phyloP scores from a whole-genome alignment of 2,113 vertebrate species.

The Coracopsis vasa region DNA sequence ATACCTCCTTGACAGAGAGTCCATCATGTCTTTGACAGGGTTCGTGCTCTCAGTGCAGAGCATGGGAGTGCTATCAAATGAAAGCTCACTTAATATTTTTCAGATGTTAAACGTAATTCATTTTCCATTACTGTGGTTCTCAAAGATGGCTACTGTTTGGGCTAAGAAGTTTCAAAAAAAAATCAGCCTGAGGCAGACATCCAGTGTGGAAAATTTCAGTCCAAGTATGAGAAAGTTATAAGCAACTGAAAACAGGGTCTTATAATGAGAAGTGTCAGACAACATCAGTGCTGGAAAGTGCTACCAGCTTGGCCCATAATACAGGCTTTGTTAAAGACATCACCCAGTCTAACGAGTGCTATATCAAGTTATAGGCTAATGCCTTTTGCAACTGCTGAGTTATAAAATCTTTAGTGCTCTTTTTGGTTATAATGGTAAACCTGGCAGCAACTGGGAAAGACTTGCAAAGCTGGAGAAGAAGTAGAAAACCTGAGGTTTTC shows the following conservation, averaged over 20 bases:
- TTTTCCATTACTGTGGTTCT: conserved; percentile 6
- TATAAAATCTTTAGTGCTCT: conserved; percentile 24
- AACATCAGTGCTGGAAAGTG: conserved; percentile 20
- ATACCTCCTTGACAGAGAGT: neutral
- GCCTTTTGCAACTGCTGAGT: conserved; percentile 41
- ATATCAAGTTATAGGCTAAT: conserved; percentile 28
- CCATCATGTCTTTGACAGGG: neutral
- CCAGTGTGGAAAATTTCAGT: conserved; percentile 29
- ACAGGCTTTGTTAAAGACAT: conserved; percentile 39
- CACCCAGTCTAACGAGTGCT: neutral
- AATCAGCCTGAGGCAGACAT: conserved; percentile 36
- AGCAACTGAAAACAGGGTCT: conserved; percentile 23
- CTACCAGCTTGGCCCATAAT: conserved; percentile 47
- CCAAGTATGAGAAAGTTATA: conserved; percentile 4
- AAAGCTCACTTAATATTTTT: conserved; percentile 44
- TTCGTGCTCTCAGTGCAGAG: neutral
- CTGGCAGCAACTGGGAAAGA: conserved; percentile 18
- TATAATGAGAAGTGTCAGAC: conserved; percentile 40
- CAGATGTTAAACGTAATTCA: neutral
- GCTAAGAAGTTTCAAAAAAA: conserved; percentile 38
- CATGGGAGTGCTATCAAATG: neutral
- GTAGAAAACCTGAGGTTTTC: conserved; percentile 17
- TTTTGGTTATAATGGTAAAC: conserved; percentile 27
- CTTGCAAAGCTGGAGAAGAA: conserved; percentile 3
- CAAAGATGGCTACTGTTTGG: conserved; percentile 48